Base-by-base conservation (phyloP, 1,140 invertebrate species). In the Bombus ignitus region DNA sequence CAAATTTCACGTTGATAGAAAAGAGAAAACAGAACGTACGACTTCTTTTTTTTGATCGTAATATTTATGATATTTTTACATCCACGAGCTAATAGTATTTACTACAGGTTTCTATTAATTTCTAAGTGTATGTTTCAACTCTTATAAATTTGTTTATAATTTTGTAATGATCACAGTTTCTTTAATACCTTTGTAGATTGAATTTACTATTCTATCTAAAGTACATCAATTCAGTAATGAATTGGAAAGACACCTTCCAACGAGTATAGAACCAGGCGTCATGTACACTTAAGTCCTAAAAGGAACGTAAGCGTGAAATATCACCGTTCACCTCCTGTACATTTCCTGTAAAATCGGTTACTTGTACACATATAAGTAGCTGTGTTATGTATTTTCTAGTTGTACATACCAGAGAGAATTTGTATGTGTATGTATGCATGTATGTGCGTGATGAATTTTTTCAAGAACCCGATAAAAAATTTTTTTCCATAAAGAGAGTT, bases 261-360 rank as follows among this genome's bases (percentile, higher is more conserved):
- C 71, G 59, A 72, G 39, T 71, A 25, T 72, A 83, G 78, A 80
- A 74, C 76, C 70, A 79, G 78, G 77, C 70, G 73, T 85, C 53
- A 37, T 81, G 66, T 73, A 86, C 83, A 89, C 35, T 47, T 70
- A 88, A 87, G 71, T 83, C 66, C 65, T 73, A 81, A 85, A 85
- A 3, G 47, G 28, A 65, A 80, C 39, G 74, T 78, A 83, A 79
- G 79, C 81, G 87, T 82, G 87, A 90, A 90, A 83, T 86, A 87
- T 91, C 91, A 91, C 66, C 75, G 90, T 93, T 91, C 85, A 87
- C 82, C 87, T 90, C 6, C 77, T 93, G 92, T 94, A 94, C 89
- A 94, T 94, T 94, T 92, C 91, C 90, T 94, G 93, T 94, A 94
- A 94, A 94, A 92, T 94, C 87, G 86, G 89, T 92, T 91, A 87